These are phyloP conservation scores for Genyomyrus donnyi DNA, from an alignment of 2,113 vertebrate genomes.

Conservation along the genomic window DNA sequence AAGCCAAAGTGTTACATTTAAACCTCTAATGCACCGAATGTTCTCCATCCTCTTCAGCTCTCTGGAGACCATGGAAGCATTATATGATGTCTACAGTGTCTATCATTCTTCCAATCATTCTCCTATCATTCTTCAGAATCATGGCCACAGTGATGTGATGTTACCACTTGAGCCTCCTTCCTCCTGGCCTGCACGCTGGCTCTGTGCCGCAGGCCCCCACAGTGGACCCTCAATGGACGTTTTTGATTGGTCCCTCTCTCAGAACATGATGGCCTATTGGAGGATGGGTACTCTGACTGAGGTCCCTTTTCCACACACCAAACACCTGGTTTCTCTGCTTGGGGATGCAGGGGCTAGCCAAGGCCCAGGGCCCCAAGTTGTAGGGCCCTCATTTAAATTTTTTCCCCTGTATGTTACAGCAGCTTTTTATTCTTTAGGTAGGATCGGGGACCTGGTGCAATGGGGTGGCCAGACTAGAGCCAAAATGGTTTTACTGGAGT, in stretches of 20 bases:
- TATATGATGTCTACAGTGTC: background rate
- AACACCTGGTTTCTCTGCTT: background rate
- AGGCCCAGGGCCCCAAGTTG: background rate
- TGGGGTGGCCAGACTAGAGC: background rate
- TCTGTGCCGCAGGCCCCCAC: background rate
- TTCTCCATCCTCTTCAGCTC: background rate
- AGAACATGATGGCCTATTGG: background rate
- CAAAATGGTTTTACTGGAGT: background rate
- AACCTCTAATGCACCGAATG: background rate
- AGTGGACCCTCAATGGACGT: background rate
- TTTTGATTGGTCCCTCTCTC: background rate
- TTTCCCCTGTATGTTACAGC: background rate
- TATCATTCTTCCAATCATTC: background rate
- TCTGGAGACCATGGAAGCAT: background rate
- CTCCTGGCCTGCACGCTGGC: background rate
- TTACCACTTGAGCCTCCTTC: background rate
- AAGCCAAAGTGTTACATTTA: background rate
- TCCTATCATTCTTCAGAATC: background rate
- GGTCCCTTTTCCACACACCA: background rate
- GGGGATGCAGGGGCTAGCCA: background rate
- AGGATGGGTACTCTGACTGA: background rate
- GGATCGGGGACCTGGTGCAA: background rate
- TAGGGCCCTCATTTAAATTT: background rate
- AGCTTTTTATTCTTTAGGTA: background rate
- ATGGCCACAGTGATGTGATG: background rate